Evolutionary conservation across 2,113 vertebrate genomes (phyloP), one percentile per base, ranked within the genome.

Genomic region (Oceanites oceanicus): DNA sequence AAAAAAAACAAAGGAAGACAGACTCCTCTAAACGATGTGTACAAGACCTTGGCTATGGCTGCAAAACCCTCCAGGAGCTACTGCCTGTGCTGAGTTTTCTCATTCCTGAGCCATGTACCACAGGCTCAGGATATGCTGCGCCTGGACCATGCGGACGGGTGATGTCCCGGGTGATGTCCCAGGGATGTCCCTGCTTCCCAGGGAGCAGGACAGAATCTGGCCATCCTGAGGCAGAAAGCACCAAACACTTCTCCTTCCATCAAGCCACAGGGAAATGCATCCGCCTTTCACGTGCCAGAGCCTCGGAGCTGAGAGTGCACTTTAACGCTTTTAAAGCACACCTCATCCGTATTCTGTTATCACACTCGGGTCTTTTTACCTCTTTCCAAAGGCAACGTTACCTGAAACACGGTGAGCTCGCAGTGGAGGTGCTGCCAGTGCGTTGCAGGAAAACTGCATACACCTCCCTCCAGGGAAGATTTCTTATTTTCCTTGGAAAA

Each of bases 141-240:
- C 23, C 10, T 0, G 0, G 40, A 7, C 23, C 44, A 14, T 3
- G 1, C 0, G 0, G 3, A 5, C 2, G 9, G 29, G 25, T 9
- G 34, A 52, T 66, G 36, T 3, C 56, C 73, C 6, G 0, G 23
- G 42, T n/a, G n/a, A n/a, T 38, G 38, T 38, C 38, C 38, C 38
- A 38, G 38, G 38, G 38, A 38, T 38, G 38, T 38, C 38, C 38
- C 38, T 38, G 20, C 14, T 50, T 65, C 36, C 71, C 4, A 9
- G 34, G 63, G 49, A 53, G n/a, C 27, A 21, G 65, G 36, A 36
- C 42, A 65, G 91, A n/a, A 11, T 7, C 26, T 21, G 22, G 10
- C 10, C 19, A 3, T 4, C 8, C 22, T 27, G 6, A 3, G 40
- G 52, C 66, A 77, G 65, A 13, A 11, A 22, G 13, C 27, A 8